Conservation (phyloP, 2,888 invertebrate species). For the Leptogaster cylindrica region DNA sequence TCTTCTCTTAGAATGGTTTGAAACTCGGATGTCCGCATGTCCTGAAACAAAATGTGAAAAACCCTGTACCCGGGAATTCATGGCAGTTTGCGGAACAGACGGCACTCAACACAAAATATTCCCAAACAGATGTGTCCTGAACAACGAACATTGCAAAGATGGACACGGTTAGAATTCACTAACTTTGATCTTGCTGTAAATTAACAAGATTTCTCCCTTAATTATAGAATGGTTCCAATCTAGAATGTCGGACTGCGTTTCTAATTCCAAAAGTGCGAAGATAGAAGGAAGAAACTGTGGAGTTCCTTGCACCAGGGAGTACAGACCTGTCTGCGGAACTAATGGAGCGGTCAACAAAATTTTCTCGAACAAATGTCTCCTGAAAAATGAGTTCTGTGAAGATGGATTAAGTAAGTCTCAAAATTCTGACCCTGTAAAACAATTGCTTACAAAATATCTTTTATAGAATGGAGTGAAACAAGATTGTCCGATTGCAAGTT, state of each 20-base stretch:
- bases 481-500: neutral
- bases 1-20: neutral
- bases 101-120: neutral
- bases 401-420: neutral
- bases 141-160: neutral
- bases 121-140: neutral
- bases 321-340: neutral
- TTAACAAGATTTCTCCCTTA: neutral
- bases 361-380: neutral
- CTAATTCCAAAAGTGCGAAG: too few species aligned
- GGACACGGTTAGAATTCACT: neutral
- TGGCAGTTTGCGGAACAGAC: neutral
- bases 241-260: neutral
- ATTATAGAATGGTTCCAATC: slow-evolving; percentile 10
- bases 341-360: neutral
- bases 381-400: slow-evolving; percentile 4
- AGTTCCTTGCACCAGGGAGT: neutral
- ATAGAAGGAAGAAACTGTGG: neutral
- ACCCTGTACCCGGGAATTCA: neutral
- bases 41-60: neutral
- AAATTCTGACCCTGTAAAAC: neutral
- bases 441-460: neutral
- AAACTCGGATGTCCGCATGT: neutral
- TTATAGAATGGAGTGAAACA: slow-evolving; percentile 1
- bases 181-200: neutral